phyloP scores from a whole-genome alignment of 2,888 invertebrate species.

The Schrankia costaestrigalis region DNA sequence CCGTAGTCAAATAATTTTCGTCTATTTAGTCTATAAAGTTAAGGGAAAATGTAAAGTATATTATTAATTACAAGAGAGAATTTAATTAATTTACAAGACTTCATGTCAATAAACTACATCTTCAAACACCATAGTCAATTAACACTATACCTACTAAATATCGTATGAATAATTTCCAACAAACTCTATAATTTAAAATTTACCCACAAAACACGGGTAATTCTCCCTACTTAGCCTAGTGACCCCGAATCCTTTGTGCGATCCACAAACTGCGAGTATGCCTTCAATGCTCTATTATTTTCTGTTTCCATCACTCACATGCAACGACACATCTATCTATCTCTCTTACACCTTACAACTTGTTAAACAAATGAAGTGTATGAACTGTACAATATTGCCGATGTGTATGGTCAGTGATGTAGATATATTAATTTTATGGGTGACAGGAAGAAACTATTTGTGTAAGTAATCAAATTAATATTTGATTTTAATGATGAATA shows the following conservation, averaged over 20 bases:
- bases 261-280: conserved; percentile 58
- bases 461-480: too few species aligned
- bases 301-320: conserved; percentile 35
- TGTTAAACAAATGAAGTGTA: conserved; percentile 41
- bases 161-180: not conserved
- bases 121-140: too few species aligned
- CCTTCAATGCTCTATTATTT: conserved; percentile 54
- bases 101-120: too few species aligned
- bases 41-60: too few species aligned
- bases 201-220: conserved; percentile 41
- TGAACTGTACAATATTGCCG: conserved; percentile 12
- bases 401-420: conserved; percentile 1
- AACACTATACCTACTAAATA: not conserved
- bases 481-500: too few species aligned
- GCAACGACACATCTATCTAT: conserved; percentile 18
- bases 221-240: conserved; percentile 34
- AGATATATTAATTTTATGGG: conserved; percentile 1
- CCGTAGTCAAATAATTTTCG: too few species aligned
- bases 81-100: too few species aligned
- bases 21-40: too few species aligned
- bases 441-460: too few species aligned
- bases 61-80: too few species aligned
- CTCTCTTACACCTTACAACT: conserved; percentile 37
- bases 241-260: conserved; percentile 64
- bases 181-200: conserved; percentile 1